A percentile compares a stretch with the other conserved stretches of the same genome.
Evolutionary conservation across 2,797 vertebrate genomes (phyloP).

Genomic region (Diplodus puntazzo): DNA sequence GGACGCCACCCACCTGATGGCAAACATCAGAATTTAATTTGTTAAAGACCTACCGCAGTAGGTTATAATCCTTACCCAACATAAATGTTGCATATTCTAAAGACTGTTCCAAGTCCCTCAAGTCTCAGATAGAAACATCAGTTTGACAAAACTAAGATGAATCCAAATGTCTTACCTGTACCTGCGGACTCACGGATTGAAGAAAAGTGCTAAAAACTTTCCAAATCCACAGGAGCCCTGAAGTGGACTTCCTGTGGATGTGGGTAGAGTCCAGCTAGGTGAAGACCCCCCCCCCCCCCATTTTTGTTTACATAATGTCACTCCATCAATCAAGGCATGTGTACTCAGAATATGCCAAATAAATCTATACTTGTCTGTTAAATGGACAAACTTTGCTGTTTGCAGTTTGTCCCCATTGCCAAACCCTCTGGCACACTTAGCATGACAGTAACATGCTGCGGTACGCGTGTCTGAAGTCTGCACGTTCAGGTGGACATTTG

Average conservation of each 20-base stretch:
- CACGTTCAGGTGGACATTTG: not conserved
- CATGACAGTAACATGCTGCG: not conserved
- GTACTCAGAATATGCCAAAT: not conserved
- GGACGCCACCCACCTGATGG: constrained; percentile 63
- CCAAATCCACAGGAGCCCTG: too few relatives aligned
- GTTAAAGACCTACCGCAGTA: not conserved
- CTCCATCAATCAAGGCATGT: too few relatives aligned
- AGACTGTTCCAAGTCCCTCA: not conserved
- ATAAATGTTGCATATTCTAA: not conserved
- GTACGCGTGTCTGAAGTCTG: not conserved
- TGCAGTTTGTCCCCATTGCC: not conserved
- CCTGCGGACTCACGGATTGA: not conserved
- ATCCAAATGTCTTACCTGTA: not conserved
- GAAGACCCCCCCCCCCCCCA: too few relatives aligned
- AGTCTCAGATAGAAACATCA: too few relatives aligned
- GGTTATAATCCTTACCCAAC: not conserved
- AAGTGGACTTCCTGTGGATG: too few relatives aligned
- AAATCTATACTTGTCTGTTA: not conserved
- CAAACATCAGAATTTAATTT: not conserved
- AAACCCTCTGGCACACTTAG: not conserved
- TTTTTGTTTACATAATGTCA: too few relatives aligned
- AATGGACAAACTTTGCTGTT: not conserved
- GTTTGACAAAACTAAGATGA: not conserved
- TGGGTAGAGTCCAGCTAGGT: too few relatives aligned
- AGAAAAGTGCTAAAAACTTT: not conserved